Evolutionary conservation across 2,113 vertebrate species (phyloP), one percentile per base, ranked within the genome.

Genomic region (Caracal caracal): DNA sequence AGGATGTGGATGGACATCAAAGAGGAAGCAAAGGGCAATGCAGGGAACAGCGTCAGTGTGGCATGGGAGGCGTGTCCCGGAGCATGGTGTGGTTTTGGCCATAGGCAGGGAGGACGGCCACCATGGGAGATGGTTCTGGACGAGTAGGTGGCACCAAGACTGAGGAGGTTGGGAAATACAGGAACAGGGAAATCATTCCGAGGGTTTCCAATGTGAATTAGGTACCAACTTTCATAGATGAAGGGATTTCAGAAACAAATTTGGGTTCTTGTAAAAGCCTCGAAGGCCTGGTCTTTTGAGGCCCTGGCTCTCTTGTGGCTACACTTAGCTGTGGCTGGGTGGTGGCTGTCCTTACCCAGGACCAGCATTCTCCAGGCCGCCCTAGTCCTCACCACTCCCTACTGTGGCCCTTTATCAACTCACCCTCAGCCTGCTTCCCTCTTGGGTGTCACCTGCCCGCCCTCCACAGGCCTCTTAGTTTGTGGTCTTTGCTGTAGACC

Each of bases 31-130:
- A 37, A 19, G 4, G 33, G 1, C 15, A 5, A 15, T 1, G 0
- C 24, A 12, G 56, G 65, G 37, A n/a, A 84, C 22, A 51, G 93
- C 6, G 4, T 40, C 12, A 1, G 59, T 10, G 73, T 16, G 70
- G 16, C 0, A 0, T 20, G 5, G 9, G 16, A 61, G 37, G 2
- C 2, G 0, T 1, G 6, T 28, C 51, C 78, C 22, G 37, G 43
- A 35, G 56, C 15, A 0, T 1, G 30, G n/a, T 9, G 2, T 1
- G 26, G 1, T 26, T 16, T 40, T 8, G 70, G 51, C 10, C 47
- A 1, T 10, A 10, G 19, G 33, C 28, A 66, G 68, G 28, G 26
- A 11, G 8, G 47, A 20, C 5, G 33, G 24, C 19, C 10, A 19
- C 30, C 13, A 0, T 33, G 33, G 20, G 49, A 43, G 35, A 47